phyloP scores from a whole-genome alignment of 2,797 vertebrate species.

The Platalea minor region DNA sequence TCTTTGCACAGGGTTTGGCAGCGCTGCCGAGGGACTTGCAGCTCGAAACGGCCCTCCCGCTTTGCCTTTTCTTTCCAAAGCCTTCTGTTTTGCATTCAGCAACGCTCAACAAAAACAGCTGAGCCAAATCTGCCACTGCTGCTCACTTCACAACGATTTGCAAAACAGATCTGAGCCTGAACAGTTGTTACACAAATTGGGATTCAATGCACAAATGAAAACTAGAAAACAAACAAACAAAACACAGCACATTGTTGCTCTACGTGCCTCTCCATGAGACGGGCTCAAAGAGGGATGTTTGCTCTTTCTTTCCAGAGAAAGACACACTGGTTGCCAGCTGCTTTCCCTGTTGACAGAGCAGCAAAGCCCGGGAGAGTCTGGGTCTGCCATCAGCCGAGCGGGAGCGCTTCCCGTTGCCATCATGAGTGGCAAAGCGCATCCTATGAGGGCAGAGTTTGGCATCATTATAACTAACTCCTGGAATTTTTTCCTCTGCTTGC shows the following conservation, averaged over 20 bases:
- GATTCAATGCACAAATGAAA: not conserved
- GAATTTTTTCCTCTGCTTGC: not conserved
- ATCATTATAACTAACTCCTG: not conserved
- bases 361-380: not conserved
- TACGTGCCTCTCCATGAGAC: not conserved
- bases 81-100: not conserved
- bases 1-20: not conserved
- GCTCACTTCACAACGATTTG: constrained; percentile 13
- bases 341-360: not conserved
- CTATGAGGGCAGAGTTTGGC: not conserved
- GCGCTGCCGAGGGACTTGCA: not conserved
- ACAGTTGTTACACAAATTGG: constrained; percentile 29
- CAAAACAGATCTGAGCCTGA: constrained; percentile 37
- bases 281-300: not conserved
- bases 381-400: rapidly evolving
- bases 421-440: not conserved
- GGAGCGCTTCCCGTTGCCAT: rapidly evolving
- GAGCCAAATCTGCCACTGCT: constrained; percentile 39
- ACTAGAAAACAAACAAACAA: constrained; percentile 30
- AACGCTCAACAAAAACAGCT: not conserved
- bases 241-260: rapidly evolving
- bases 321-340: not conserved
- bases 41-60: rapidly evolving
- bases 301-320: not conserved
- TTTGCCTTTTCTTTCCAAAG: not conserved